Percentiles rank a stretch among this genome's conserved stretches.
phyloP scores from a whole-genome alignment of 2,113 vertebrate species.

The Xiphias gladius region DNA sequence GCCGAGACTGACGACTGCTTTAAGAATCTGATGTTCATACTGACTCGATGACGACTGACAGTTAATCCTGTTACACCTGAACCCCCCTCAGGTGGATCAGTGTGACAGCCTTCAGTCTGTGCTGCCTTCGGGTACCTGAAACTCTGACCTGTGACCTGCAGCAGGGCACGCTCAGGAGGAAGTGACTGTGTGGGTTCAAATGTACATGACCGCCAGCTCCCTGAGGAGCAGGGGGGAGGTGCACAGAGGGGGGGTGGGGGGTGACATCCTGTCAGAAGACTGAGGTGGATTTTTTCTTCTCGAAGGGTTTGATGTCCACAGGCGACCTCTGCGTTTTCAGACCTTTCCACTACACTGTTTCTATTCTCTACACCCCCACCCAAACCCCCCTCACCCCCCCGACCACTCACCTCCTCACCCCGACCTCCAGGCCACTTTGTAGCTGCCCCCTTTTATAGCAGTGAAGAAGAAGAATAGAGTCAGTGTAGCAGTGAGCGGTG shows the following conservation, averaged over 20 bases:
- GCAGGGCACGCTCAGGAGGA: conserved; percentile 38
- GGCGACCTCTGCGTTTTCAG: conserved; percentile 72
- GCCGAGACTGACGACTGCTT: no score
- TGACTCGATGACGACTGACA: background rate
- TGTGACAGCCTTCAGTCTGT: background rate
- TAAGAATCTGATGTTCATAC: background rate
- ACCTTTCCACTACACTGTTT: conserved; percentile 66
- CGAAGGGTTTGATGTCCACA: conserved; percentile 74
- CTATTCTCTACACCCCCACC: conserved; percentile 41
- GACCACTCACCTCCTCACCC: background rate
- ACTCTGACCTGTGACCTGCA: conserved; percentile 56
- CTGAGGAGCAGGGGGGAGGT: conserved; percentile 69
- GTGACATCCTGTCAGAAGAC: background rate
- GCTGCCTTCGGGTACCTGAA: background rate
- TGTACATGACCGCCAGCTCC: conserved; percentile 79
- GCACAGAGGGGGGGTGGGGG: background rate
- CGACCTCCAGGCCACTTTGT: conserved; percentile 41
- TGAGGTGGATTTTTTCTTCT: background rate
- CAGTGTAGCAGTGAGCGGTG: no score
- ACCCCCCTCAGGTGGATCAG: background rate
- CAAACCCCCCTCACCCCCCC: conserved; percentile 33
- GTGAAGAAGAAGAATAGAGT: conserved; percentile 40
- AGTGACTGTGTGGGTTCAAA: conserved; percentile 70
- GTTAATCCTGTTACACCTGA: conserved; percentile 9
- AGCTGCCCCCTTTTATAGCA: conserved; percentile 23